Evolutionary conservation across 2,113 vertebrate genomes (phyloP).

Genomic region (Tachycineta bicolor): DNA sequence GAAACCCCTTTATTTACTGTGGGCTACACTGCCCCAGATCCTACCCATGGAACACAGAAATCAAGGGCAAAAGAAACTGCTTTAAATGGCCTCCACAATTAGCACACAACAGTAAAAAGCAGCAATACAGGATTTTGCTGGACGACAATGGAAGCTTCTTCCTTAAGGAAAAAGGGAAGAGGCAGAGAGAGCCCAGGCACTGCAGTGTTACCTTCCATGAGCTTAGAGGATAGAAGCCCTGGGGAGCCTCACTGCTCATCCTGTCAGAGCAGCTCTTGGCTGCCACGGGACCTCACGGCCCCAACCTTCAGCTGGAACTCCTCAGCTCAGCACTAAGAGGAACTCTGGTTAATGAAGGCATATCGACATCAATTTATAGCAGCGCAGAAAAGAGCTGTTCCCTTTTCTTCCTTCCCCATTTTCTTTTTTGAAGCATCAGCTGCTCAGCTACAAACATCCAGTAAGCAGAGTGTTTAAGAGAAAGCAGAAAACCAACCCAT

Average conservation of each 20-base stretch:
- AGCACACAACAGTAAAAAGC: background rate
- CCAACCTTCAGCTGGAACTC: background rate
- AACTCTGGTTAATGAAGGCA: background rate
- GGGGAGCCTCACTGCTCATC: background rate
- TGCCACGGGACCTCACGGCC: background rate
- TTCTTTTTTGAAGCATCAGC: background rate
- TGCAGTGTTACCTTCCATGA: background rate
- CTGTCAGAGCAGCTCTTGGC: background rate
- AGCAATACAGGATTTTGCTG: background rate
- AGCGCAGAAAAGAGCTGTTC: background rate
- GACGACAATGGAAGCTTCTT: background rate
- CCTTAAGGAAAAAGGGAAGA: background rate
- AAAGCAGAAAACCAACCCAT: background rate
- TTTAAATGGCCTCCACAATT: background rate
- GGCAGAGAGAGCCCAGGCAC: background rate
- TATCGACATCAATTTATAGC: background rate
- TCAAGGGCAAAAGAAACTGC: background rate
- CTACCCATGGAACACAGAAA: background rate
- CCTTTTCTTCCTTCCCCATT: background rate
- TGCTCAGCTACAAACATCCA: background rate
- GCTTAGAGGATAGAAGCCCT: too few relatives aligned
- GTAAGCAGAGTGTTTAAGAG: background rate
- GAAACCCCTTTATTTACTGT: background rate
- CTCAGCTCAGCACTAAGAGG: background rate
- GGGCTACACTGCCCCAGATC: background rate